A percentile compares a stretch with the other conserved stretches of the same genome.
These are phyloP conservation scores for Pyrochroa serraticornis DNA, from an alignment of 2,888 invertebrate species.

Conservation along the genomic window DNA sequence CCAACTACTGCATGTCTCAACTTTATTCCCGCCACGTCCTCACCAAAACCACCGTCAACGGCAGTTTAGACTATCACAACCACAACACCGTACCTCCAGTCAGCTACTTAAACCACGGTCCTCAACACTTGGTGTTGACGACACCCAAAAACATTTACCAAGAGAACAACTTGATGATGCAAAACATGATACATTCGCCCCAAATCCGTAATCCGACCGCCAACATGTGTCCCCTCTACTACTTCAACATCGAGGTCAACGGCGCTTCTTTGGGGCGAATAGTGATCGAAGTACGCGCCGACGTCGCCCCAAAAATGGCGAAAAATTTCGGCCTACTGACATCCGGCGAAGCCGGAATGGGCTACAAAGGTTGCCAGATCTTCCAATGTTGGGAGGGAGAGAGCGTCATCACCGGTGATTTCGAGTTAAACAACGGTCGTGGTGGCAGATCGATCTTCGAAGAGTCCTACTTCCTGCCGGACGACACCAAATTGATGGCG, in stretches of 20 bases:
- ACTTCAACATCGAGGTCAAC: slow-evolving; percentile 77
- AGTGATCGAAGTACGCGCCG: slow-evolving; percentile 77
- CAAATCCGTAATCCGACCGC: slow-evolving; percentile 63
- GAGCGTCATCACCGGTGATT: slow-evolving; percentile 81
- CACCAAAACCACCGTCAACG: slow-evolving; percentile 61
- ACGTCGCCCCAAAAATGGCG: slow-evolving; percentile 81
- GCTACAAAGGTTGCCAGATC: slow-evolving; percentile 79
- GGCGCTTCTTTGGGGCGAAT: slow-evolving; percentile 73
- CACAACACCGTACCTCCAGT: slow-evolving; percentile 54
- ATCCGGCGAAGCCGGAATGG: slow-evolving; percentile 75
- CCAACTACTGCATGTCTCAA: slow-evolving; percentile 79
- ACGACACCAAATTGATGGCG: slow-evolving; percentile 78
- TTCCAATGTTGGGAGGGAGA: slow-evolving; percentile 86
- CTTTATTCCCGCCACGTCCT: slow-evolving; percentile 70
- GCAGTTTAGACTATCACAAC: slow-evolving; percentile 57
- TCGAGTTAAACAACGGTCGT: slow-evolving; percentile 80
- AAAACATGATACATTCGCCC: slow-evolving; percentile 60
- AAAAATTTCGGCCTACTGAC: slow-evolving; percentile 77
- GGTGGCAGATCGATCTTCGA: slow-evolving; percentile 80
- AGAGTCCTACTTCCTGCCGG: slow-evolving; percentile 79
- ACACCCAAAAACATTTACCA: slow-evolving; percentile 55
- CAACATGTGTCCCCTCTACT: slow-evolving; percentile 73
- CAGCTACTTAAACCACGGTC: slow-evolving; percentile 47
- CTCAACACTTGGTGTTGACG: slow-evolving; percentile 51
- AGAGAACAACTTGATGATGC: slow-evolving; percentile 53